Evolutionary conservation across 37 sponge, comb jelly and placozoan genomes (phyloP).

Genomic region (Haliclona indistincta): DNA sequence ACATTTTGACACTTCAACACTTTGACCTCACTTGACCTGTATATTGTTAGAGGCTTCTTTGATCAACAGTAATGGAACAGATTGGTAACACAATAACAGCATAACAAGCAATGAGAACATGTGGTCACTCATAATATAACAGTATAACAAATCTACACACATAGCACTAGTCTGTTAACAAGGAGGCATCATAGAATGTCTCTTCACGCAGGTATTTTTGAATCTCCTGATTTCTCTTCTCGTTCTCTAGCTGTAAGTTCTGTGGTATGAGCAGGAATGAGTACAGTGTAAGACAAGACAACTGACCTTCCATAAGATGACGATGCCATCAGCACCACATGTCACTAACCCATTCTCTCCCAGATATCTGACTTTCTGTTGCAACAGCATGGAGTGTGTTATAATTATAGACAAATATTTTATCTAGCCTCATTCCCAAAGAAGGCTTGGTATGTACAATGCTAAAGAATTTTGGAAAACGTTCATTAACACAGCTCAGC

Average conservation of each 20-base stretch:
- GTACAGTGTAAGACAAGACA: neutral
- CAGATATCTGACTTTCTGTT: constrained; percentile 24
- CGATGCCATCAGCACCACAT: constrained; percentile 20
- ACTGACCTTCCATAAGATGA: constrained; percentile 55
- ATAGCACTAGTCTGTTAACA: no score
- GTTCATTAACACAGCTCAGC: no score
- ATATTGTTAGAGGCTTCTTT: no score
- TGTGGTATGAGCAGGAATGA: neutral
- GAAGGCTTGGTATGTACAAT: neutral
- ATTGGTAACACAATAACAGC: no score
- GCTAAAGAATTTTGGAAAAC: no score
- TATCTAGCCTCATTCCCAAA: neutral
- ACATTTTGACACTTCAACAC: no score
- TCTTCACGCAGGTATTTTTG: constrained; percentile 11
- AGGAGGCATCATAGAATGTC: neutral
- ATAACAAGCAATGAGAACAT: no score
- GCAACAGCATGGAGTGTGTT: neutral
- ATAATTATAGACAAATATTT: neutral
- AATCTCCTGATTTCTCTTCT: constrained; percentile 32
- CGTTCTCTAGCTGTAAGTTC: constrained; percentile 48
- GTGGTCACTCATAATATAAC: no score
- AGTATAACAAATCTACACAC: no score
- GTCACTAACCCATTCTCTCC: constrained; percentile 49
- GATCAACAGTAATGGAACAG: no score
- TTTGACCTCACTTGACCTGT: no score